Evolutionary conservation across 2,797 vertebrate species (phyloP), one percentile per base, ranked within the genome.

Genomic region (Crenichthys baileyi): DNA sequence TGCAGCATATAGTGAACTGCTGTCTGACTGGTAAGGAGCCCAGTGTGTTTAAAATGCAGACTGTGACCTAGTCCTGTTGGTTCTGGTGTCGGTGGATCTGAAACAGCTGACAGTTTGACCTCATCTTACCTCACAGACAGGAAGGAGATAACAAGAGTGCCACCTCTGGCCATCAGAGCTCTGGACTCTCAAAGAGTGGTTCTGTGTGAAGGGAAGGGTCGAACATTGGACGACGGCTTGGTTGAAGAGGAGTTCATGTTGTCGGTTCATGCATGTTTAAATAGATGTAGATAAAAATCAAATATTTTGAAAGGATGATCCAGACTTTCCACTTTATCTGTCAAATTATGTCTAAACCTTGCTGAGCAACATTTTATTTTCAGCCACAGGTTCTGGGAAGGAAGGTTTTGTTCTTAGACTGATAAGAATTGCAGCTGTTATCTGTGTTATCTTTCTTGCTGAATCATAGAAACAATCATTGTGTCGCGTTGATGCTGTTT

Each of bases 51-150:
- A 22, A 24, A 41, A 67, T 5, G 24, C 2, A 73, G 77, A 73
- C 24, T 5, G 63, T 50, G 67, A 76, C 70, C 72, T 24, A 75
- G 78, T 85, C 55, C 75, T 83, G 60, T 84, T 84, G 79, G 84
- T 29, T 82, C 70, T 31, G 22, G 87, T n/a, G 84, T 79, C 82
- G 50, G 61, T 73, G 76, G 78, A 87, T 85, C 85, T 83, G 70
- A 79, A 90, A 75, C 84, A 81, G 83, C 89, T 87, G 88, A 92
- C 87, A 73, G 83, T 75, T 83, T 87, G 83, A 87, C 86, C 84
- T 87, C 84, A 87, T 83, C 82, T 78, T 63, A 81, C 60, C 89
- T 77, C 70, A 50, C 73, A 90, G 81, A 87, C 89, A 88, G 89
- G 82, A 92, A 92, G 88, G 83, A 16, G 65, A 48, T 41, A 82